These are phyloP conservation scores for Sebastes taczanowskii DNA, from an alignment of 2,797 vertebrate species.

Conservation along the genomic window DNA sequence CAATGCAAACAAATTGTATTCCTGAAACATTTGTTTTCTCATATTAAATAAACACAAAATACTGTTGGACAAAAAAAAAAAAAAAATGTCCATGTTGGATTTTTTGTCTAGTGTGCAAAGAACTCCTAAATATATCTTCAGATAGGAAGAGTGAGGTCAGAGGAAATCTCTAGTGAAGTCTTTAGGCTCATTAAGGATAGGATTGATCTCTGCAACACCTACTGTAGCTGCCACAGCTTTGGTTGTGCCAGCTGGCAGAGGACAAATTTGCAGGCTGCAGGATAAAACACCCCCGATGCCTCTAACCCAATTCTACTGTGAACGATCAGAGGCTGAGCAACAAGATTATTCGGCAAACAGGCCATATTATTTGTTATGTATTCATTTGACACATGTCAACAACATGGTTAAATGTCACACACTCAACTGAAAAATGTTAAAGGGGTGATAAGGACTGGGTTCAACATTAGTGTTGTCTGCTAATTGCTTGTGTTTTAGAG, in stretches of 20 bases:
- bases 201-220: conserved; percentile 80
- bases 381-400: not conserved
- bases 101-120: conserved; percentile 20
- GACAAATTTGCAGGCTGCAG: conserved; percentile 40
- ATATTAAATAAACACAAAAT: not conserved
- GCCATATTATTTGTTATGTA: not conserved
- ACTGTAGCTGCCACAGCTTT: conserved; percentile 62
- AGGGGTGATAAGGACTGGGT: not conserved
- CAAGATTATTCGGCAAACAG: not conserved
- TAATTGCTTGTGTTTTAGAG: not conserved
- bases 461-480: not conserved
- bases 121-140: conserved; percentile 72
- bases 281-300: not conserved
- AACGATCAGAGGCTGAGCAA: not conserved
- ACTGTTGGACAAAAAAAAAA: not conserved
- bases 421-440: not conserved
- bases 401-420: not conserved
- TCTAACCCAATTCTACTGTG: not conserved
- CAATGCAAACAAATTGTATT: not conserved
- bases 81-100: not conserved
- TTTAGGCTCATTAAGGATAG: conserved; percentile 78
- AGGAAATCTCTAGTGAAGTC: conserved; percentile 77
- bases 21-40: not conserved
- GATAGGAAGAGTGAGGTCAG: conserved; percentile 75
- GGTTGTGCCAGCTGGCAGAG: conserved; percentile 62